phyloP scores from a whole-genome alignment of 1,140 invertebrate species.

The Lanistes nyassanus region DNA sequence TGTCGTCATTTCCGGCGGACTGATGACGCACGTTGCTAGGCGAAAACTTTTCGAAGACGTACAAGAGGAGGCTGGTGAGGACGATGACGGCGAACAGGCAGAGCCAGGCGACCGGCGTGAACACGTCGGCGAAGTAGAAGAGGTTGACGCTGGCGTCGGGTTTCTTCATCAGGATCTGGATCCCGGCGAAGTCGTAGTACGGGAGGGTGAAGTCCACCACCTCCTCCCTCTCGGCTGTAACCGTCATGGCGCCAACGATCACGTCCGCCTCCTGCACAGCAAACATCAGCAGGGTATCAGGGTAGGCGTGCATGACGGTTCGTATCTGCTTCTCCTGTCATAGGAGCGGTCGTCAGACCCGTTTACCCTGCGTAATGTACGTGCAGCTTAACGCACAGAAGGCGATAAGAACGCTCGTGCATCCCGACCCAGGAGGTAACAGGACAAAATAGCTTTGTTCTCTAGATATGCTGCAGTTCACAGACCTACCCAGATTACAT shows the following conservation, averaged over 20 bases:
- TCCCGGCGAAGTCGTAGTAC: constrained; percentile 49
- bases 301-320: neutral
- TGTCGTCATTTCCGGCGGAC: constrained; percentile 6
- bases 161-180: constrained; percentile 48
- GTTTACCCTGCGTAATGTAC: too few species aligned
- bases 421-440: too few species aligned
- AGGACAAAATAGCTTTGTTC: too few species aligned
- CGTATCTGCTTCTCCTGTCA: neutral
- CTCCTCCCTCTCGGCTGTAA: constrained; percentile 41
- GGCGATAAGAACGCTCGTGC: too few species aligned
- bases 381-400: neutral
- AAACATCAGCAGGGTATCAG: too few species aligned
- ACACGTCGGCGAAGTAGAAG: constrained; percentile 45
- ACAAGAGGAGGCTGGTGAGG: constrained; percentile 41
- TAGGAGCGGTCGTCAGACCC: too few species aligned
- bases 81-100: constrained; percentile 34
- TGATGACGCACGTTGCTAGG: constrained; percentile 9
- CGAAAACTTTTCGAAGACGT: constrained; percentile 41
- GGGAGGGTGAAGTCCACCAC: constrained; percentile 47
- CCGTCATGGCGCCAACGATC: constrained; percentile 39
- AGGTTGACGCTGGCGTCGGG: constrained; percentile 23
- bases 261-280: constrained; percentile 41
- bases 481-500: too few species aligned
- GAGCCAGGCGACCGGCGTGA: constrained; percentile 42
- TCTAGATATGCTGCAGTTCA: too few species aligned